Conservation (phyloP, 2,888 invertebrate genomes). For the Keiferia lycopersicella region DNA sequence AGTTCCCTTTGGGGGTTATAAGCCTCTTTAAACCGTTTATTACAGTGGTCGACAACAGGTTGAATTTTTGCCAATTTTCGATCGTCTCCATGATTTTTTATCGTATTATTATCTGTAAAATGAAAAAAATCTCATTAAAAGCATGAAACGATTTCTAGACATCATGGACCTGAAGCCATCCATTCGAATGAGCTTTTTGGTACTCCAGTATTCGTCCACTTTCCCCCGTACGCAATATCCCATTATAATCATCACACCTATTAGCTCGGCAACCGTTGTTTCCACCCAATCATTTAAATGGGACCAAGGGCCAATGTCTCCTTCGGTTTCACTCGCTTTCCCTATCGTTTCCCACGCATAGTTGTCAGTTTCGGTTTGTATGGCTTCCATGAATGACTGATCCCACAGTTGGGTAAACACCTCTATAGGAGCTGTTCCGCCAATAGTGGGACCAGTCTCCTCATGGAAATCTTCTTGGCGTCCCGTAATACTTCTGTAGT, state of each 20-base stretch:
- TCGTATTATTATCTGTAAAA: background rate
- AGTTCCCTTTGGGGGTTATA: conserved; percentile 27
- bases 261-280: conserved; percentile 1
- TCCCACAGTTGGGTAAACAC: conserved; percentile 7
- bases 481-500: background rate
- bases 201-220: background rate
- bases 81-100: background rate
- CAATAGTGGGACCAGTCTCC: background rate
- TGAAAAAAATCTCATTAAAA: conserved; percentile 3
- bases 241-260: background rate
- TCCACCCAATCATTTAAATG: background rate
- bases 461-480: background rate
- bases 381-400: background rate
- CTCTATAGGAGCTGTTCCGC: background rate
- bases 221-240: background rate
- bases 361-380: background rate
- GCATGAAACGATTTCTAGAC: background rate
- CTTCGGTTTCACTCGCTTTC: background rate
- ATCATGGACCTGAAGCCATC: background rate
- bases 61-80: conserved; percentile 33
- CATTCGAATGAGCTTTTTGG: background rate
- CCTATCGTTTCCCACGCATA: background rate
- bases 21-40: conserved; percentile 29
- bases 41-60: conserved; percentile 32
- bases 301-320: background rate